Base-by-base conservation (phyloP, 1,140 invertebrate genomes). In the Helicoverpa zea region DNA sequence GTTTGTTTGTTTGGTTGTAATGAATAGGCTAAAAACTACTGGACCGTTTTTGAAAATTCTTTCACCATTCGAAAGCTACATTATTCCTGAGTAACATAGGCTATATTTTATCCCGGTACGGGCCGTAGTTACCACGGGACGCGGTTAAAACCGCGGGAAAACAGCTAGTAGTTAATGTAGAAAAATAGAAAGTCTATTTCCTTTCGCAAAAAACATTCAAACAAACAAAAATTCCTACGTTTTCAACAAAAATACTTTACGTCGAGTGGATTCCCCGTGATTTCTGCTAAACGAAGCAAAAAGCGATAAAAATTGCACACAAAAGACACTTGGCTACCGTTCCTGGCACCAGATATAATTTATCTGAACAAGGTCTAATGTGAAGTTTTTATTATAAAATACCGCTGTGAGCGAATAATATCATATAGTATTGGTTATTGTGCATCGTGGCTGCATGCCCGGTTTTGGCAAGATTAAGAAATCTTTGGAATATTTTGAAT, bases 261-360 rank as follows among this genome's bases (percentile, higher is more conserved):
- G 64, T 68, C 64, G 23, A n/a, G 16, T 68, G 12, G 64, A 49
- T 23, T 54, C 68, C n/a, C 68, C 4, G 18, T 72, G 23, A 72
- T 52, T 54, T 72, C 68, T 54, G 68, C 49, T 72, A 72, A 72
- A 72, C 49, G 16, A 54, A 72, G 68, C 68, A 72, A 72, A 52
- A 72, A 72, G 7, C 23, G 68, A 72, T 72, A 72, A 72, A 72
- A 72, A 68, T 43, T 68, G 64, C 68, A 29, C 68, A 54, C 68
- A 54, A 23, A 52, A 68, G 64, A 49, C 64, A 51, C 47, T 72
- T 72, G 68, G 68, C 68, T 54, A 14, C 18, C 68, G 49, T 72
- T n/a, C 9, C 68, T 72, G 68, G 68, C 68, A 72, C 47, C 23
- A 29, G 49, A 51, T 52, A 72, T 72, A 54, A 54, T 72, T 52